Conservation (phyloP, 2,113 vertebrate species). For the Cacatua alba region DNA sequence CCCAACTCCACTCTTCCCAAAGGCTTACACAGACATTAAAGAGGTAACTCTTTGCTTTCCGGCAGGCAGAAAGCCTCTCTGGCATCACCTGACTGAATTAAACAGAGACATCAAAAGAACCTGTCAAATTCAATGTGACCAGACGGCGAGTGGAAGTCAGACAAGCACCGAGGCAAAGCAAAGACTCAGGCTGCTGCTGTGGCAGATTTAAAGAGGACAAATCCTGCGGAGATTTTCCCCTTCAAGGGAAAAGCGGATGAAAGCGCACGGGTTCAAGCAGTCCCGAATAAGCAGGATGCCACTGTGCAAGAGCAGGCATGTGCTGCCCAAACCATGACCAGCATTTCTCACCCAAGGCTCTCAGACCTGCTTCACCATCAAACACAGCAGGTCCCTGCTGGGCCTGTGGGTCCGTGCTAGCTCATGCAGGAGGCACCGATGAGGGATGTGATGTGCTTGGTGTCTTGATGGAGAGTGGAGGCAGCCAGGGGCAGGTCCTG, state of each 20-base stretch:
- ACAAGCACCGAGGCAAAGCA: not conserved
- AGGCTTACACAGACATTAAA: not conserved
- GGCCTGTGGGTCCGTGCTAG: rapidly evolving
- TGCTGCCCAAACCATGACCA: not conserved
- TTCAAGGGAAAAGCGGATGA: not conserved
- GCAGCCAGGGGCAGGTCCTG: not conserved
- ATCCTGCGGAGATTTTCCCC: not conserved
- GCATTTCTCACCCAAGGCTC: not conserved
- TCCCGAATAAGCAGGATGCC: rapidly evolving
- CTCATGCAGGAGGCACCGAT: not conserved
- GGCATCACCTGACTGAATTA: not conserved
- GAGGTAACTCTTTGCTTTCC: slow-evolving; percentile 19
- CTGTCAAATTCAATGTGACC: not conserved
- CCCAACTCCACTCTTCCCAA: not conserved
- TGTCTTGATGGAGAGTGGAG: rapidly evolving
- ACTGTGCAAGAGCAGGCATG: not conserved
- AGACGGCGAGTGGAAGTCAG: not conserved
- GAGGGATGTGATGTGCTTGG: not conserved
- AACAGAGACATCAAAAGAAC: slow-evolving; percentile 47
- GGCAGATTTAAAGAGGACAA: not conserved
- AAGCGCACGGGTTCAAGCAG: not conserved
- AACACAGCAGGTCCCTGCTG: rapidly evolving
- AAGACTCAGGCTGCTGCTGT: not conserved
- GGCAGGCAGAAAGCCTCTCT: not conserved
- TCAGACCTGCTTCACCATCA: not conserved